Evolutionary conservation across 2,797 vertebrate species (phyloP).

Genomic region (Darevskia nairensis): DNA sequence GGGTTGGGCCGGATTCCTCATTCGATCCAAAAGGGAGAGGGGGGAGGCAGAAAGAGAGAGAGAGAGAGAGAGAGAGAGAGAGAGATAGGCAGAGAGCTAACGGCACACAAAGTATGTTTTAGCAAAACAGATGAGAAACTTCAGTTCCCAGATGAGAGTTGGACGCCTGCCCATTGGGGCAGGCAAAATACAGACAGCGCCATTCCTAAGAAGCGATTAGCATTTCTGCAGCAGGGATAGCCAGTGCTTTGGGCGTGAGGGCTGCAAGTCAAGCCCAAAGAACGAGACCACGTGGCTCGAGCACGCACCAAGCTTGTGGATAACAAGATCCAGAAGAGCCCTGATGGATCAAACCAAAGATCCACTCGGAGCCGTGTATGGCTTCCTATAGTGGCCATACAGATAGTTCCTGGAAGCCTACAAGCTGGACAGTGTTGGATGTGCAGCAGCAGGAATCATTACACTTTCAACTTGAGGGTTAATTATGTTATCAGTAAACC

Average conservation of each 20-base stretch:
- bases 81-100: conserved; percentile 63
- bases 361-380: too few species aligned
- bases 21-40: neutral
- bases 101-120: conserved; percentile 22
- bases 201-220: conserved; percentile 12
- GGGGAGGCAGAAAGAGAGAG: conserved; percentile 26
- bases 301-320: too few species aligned
- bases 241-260: neutral
- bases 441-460: too few species aligned
- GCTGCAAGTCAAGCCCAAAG: neutral
- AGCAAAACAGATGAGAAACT: conserved; percentile 67
- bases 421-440: too few species aligned
- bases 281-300: neutral
- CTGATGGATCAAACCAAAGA: neutral
- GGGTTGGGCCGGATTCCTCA: conserved; percentile 9
- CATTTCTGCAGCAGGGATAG: neutral
- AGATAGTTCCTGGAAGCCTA: too few species aligned
- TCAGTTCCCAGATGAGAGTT: conserved; percentile 65
- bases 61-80: conserved; percentile 27
- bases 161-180: conserved; percentile 70
- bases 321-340: neutral
- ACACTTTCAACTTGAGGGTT: too few species aligned
- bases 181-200: conserved; percentile 60
- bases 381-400: too few species aligned
- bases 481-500: too few species aligned